Evolutionary conservation across 2,113 vertebrate genomes (phyloP), one percentile per base, ranked within the genome.

Genomic region (Noturus placidus): DNA sequence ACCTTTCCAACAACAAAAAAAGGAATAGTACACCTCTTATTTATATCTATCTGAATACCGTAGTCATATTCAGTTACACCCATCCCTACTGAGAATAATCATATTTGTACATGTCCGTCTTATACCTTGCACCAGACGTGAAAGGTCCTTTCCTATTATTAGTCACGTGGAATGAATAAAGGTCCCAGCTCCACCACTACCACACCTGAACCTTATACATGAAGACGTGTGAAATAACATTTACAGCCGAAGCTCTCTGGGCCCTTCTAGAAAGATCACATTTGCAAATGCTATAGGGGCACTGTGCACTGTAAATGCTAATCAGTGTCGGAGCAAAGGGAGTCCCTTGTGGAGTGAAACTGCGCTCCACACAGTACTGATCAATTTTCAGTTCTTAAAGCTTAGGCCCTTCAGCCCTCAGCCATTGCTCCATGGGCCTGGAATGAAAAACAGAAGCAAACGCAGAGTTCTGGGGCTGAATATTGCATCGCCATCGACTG

Each of bases 331-430:
- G 82, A 50, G 57, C 79, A 87, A 88, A 85, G 86, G 81, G 87
- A 70, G 30, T 88, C 91, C 80, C 90, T 70, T 52, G 59, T 10
- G 77, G 70, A 84, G 80, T 35, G 80, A 78, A 89, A 61, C 82
- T 88, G 72, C 77, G 77, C 82, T 54, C 87, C 80, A 65, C 76
- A 74, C 89, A 84, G 83, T 76, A 86, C 93, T 94, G 94, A 95
- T 95, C 94, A 93, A 95, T 95, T 95, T 95, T 95, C 94, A 93
- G 93, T 95, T 94, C 94, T 92, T 93, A 89, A 88, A 91, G 94
- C 93, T 94, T 91, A 92, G 86, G 27, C 33, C 89, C 87, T 91
- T 86, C 90, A 89, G 87, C 88, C 88, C 86, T 86, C 50, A 33
- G 52, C 86, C 20, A 50, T 46, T 46, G 63, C 88, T 87, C 59